phyloP scores from a whole-genome alignment of 2,113 vertebrate genomes.

The Myiopsitta monachus region DNA sequence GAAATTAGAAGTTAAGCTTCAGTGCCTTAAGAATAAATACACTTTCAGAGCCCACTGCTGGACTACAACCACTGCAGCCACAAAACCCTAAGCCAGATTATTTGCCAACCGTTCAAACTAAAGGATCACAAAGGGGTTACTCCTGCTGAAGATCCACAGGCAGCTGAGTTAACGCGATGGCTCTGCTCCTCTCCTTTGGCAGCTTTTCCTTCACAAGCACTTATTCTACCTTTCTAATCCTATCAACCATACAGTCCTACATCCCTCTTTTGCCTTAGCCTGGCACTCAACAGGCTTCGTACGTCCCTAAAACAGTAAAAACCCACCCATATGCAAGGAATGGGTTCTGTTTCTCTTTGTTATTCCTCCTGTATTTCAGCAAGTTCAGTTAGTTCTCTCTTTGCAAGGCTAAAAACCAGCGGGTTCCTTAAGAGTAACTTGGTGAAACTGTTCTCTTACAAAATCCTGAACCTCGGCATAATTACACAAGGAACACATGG shows the following conservation, averaged over 20 bases:
- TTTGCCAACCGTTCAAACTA: not conserved
- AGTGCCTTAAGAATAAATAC: not conserved
- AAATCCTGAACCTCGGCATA: not conserved
- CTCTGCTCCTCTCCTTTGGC: not conserved
- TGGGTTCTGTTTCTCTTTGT: not conserved
- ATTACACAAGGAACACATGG: not conserved
- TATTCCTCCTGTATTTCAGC: not conserved
- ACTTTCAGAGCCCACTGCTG: not conserved
- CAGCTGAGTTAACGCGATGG: rapidly evolving
- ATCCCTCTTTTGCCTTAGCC: not conserved
- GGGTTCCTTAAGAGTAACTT: not conserved
- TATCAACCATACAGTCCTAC: not conserved
- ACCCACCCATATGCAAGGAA: not conserved
- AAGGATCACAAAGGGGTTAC: not conserved
- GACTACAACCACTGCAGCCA: not conserved
- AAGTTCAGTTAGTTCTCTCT: not conserved
- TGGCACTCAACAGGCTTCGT: not conserved
- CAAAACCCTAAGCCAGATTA: not conserved
- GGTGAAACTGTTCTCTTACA: not conserved
- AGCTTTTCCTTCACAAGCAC: not conserved
- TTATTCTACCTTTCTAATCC: not conserved
- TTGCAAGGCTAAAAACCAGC: not conserved
- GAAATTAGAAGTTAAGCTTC: not conserved
- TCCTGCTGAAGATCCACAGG: not conserved
- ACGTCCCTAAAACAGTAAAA: not conserved